Base-by-base conservation (phyloP, 23 tunicate species). In the Phallusia fumigata region DNA sequence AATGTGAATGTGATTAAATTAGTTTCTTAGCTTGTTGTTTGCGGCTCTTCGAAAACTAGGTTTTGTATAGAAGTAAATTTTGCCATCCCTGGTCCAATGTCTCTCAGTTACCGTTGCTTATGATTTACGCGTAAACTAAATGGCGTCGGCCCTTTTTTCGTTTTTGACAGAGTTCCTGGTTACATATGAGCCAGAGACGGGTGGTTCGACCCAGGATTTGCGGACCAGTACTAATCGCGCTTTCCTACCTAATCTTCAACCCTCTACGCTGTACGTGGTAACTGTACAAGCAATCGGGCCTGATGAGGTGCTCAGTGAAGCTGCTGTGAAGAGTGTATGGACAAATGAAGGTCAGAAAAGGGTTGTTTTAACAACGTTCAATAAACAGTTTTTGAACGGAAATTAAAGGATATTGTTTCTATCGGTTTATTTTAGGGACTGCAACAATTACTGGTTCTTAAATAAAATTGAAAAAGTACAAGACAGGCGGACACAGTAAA, bases 261-360 rank as follows among this genome's bases (percentile, higher is more conserved):
- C 77, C 30, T 33, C 3, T 19, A 74, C 77, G 19, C 30, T 74
- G 77, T 74, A 74, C 34, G 77, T 74, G 77, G 30, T 74, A 6
- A 74, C 77, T 11, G 77, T 74, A 32, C 77, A 74, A 74, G 40
- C 77, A 2, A 31, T 32, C 8, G 35, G 13, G 5, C 45, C 36
- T 33, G 40, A 74, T 30, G 77, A 74, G 12, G 40, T 74, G 40
- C 8, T 32, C 77, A 74, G 36, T 19, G 77, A 74, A 31, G 40
- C 77, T 74, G 40, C 45, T 3, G 40, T 74, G 1, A 74, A 58
- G 28, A 58, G 40, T 16, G 77, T 30, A 74, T 32, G 40, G 77
- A 74, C 77, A 11, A 33, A 74, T 31, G 35, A 31, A 32, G 77
- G 77, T 74, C 6, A 3, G 77, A 74, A 21, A 1, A 24, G 13